phyloP scores from a whole-genome alignment of 1,140 invertebrate genomes.

The Leptopilina clavipes region DNA sequence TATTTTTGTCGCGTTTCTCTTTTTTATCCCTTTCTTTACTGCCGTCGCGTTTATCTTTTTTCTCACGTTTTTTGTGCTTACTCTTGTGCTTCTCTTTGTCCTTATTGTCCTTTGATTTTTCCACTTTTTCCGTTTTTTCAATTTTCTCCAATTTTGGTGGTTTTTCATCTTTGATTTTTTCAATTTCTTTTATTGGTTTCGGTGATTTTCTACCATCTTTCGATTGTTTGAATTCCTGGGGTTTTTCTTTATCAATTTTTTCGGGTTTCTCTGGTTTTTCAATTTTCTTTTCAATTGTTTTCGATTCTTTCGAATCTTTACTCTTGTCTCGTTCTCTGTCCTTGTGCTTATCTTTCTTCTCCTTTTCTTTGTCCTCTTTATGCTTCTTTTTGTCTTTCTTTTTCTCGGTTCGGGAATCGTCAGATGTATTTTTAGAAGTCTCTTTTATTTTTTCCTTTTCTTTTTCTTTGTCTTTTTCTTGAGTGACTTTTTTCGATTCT shows the following conservation, averaged over 20 bases:
- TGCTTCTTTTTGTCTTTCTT: slow-evolving; percentile 75
- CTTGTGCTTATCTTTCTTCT: slow-evolving; percentile 74
- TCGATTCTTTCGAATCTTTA: slow-evolving; percentile 54
- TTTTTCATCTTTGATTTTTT: slow-evolving; percentile 69
- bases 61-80: slow-evolving; percentile 67
- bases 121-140: slow-evolving; percentile 62
- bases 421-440: slow-evolving; percentile 53
- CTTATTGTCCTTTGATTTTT: slow-evolving; percentile 72
- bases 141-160: slow-evolving; percentile 66
- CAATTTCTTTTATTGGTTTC: slow-evolving; percentile 71
- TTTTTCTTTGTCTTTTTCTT: slow-evolving; percentile 65
- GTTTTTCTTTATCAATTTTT: slow-evolving; percentile 73
- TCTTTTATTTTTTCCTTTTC: slow-evolving; percentile 71
- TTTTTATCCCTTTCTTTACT: slow-evolving; percentile 68
- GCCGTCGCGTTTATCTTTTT: slow-evolving; percentile 71
- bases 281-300: slow-evolving; percentile 63
- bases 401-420: slow-evolving; percentile 70
- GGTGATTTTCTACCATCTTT: slow-evolving; percentile 75
- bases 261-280: slow-evolving; percentile 65
- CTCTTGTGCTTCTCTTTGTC: slow-evolving; percentile 67
- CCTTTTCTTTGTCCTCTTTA: slow-evolving; percentile 73
- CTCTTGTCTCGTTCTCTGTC: slow-evolving; percentile 72
- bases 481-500: slow-evolving; percentile 55
- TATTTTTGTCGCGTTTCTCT: slow-evolving; percentile 69
- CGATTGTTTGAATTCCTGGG: slow-evolving; percentile 74